Conservation (phyloP, 2,888 invertebrate genomes). For the Liodrosophila aerea region DNA sequence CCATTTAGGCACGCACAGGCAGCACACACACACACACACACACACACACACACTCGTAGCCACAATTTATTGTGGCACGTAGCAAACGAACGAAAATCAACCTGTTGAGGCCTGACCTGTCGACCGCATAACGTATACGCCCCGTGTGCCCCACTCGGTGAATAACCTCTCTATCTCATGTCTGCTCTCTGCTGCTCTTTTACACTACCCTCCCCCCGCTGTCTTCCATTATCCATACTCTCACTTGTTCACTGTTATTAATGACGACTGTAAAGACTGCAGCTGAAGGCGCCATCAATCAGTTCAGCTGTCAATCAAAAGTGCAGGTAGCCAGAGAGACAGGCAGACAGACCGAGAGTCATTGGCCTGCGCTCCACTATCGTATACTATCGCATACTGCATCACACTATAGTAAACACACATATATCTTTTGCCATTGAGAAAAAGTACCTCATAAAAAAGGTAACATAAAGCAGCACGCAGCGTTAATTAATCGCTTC, state of each 20-base stretch:
- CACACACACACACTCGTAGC: constrained; percentile 14
- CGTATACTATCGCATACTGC: too few relatives aligned
- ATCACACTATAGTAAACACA: constrained; percentile 1
- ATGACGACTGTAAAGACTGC: constrained; percentile 18
- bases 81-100: constrained; percentile 34
- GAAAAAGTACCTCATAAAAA: constrained; percentile 11
- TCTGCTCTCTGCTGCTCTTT: not conserved
- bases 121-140: constrained; percentile 46
- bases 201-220: too few relatives aligned
- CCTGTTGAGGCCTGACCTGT: constrained; percentile 47
- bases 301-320: constrained; percentile 3
- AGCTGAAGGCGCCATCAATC: constrained; percentile 47
- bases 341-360: not conserved
- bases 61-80: constrained; percentile 42
- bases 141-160: constrained; percentile 34
- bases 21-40: constrained; percentile 11
- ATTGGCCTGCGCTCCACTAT: constrained; percentile 37
- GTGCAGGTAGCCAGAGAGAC: constrained; percentile 2
- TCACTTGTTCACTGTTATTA: constrained; percentile 27
- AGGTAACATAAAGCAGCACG: constrained; percentile 22
- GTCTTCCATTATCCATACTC: too few relatives aligned
- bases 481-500: constrained; percentile 45
- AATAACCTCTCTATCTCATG: constrained; percentile 33
- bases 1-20: constrained; percentile 40
- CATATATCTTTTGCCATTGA: constrained; percentile 7